Evolutionary conservation across 2,113 vertebrate species (phyloP), one percentile per base, ranked within the genome.

Genomic region (Callionymus lyra): DNA sequence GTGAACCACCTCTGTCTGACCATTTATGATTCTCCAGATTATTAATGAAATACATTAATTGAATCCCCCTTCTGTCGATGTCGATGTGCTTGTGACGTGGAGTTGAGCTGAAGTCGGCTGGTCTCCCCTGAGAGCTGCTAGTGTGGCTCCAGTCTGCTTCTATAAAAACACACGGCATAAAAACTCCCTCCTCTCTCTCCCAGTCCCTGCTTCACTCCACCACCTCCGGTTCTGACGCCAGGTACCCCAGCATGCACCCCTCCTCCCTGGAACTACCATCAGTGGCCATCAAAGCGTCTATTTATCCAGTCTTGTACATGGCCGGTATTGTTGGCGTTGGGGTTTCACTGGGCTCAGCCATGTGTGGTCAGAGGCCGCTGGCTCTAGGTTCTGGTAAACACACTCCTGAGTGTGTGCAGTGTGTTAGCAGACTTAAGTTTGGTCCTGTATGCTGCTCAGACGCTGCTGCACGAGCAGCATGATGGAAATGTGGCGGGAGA

Each of bases 281-380:
- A 57, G 72, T 56, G 63, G 39, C 55, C 65, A 72, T 86, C 83
- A 85, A 86, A 82, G 83, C 77, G 56, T 55, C 84, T 80, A 74
- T 86, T 86, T 83, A 85, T 78, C 65, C 60, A 54, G 66, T 51
- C 66, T 66, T 38, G 47, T 61, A 78, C 74, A 78, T 75, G 74
- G 76, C 65, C 39, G 58, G 56, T 74, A 76, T 81, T 77, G 74
- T 74, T 65, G 74, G 72, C 61, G 46, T 53, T 18, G 38, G 55
- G 21, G 49, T 31, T 42, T 55, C 64, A 42, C 45, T 41, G 58
- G 54, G 41, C 40, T 37, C 62, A 36, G 40, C 68, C 66, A 68
- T 66, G 68, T 82, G 77, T 78, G 77, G 79, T 78, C 74, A 82
- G 36, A 59, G 50, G 51, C 31, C 32, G 39, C 42, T 53, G 65